Evolutionary conservation across 2,113 vertebrate genomes (phyloP).

Genomic region (Spheniscus mendiculus): DNA sequence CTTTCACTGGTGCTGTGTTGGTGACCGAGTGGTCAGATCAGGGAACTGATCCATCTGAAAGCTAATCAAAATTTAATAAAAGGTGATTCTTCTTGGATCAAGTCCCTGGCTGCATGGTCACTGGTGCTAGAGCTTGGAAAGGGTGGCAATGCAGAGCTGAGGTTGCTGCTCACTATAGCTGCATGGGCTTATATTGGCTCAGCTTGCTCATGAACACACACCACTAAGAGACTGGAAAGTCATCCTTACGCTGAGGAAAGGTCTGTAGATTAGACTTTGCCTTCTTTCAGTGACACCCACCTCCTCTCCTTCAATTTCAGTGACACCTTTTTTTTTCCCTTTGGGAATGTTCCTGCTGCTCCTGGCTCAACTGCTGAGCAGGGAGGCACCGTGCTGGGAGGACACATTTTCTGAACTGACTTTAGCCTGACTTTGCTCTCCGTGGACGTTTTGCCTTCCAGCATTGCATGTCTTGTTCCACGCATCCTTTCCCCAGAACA

Average conservation of each 20-base stretch:
- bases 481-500: not conserved
- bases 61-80: not conserved
- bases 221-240: not conserved
- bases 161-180: not conserved
- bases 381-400: not conserved
- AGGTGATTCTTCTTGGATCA: not conserved
- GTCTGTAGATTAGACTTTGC: not conserved
- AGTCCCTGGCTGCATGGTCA: not conserved
- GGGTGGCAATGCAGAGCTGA: not conserved
- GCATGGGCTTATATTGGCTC: not conserved
- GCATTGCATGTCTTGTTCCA: not conserved
- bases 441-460: accelerated
- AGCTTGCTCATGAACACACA: not conserved
- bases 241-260: not conserved
- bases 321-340: not conserved
- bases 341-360: not conserved
- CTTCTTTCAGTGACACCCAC: not conserved
- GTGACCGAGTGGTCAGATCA: not conserved
- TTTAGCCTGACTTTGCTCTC: not conserved
- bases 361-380: not conserved
- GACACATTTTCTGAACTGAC: not conserved
- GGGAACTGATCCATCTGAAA: not conserved
- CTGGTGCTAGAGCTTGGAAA: not conserved
- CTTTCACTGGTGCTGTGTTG: not conserved
- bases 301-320: not conserved